Conservation (phyloP, 2,888 invertebrate species). For the Caenorhabditis macrosperma region DNA sequence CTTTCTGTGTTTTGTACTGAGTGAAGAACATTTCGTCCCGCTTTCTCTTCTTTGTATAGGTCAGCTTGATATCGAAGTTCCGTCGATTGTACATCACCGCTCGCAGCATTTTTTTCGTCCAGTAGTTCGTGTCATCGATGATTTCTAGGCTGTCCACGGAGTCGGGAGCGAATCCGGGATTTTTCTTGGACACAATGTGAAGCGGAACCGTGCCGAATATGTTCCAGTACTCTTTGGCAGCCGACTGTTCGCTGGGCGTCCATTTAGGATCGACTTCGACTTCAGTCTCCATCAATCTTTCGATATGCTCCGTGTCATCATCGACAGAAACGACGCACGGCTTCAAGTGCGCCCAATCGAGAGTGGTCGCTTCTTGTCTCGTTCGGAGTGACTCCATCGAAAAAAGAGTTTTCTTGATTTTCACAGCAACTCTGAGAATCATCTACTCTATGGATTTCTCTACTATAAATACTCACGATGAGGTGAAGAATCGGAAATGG, state of each 20-base stretch:
- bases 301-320: neutral
- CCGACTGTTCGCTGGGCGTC: conserved; percentile 8
- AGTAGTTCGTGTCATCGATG: conserved; percentile 30
- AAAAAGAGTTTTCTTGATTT: conserved; percentile 20
- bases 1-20: conserved; percentile 1
- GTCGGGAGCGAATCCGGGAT: neutral
- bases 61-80: conserved; percentile 17
- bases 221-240: conserved; percentile 44
- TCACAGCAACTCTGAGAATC: conserved; percentile 31
- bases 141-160: conserved; percentile 28
- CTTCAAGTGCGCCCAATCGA: conserved; percentile 33
- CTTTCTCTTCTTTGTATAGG: conserved; percentile 19
- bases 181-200: conserved; percentile 7
- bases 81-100: neutral
- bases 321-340: conserved; percentile 22
- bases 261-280: neutral
- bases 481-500: conserved; percentile 31
- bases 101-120: conserved; percentile 32
- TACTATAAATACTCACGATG: conserved; percentile 31
- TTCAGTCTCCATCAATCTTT: neutral
- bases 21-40: conserved; percentile 1
- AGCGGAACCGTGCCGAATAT: conserved; percentile 42
- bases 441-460: neutral
- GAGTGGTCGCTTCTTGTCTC: conserved; percentile 1
- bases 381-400: neutral